Percentiles rank a stretch among this genome's conserved stretches.
These are phyloP conservation scores for Euproctis similis DNA, from an alignment of 2,888 invertebrate genomes.

Conservation along the genomic window DNA sequence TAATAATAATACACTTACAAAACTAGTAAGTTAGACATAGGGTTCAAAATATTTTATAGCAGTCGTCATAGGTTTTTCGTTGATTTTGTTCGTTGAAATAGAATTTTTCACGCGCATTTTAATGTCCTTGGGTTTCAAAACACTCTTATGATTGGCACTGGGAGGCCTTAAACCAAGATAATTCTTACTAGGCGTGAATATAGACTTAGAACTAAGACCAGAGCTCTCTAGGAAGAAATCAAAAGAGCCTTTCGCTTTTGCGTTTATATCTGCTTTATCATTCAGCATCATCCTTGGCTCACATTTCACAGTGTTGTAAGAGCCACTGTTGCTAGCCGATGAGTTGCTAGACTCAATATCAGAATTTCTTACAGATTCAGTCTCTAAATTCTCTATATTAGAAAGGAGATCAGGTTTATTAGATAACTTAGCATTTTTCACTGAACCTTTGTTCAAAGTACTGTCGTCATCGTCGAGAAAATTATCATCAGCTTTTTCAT, in stretches of 20 bases:
- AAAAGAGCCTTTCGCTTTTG: conserved; percentile 73
- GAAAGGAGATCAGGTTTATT: conserved; percentile 73
- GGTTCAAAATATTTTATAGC: conserved; percentile 75
- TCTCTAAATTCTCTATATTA: conserved; percentile 74
- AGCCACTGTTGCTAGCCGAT: conserved; percentile 70
- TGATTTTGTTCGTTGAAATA: conserved; percentile 75
- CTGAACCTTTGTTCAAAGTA: conserved; percentile 35
- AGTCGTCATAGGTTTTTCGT: conserved; percentile 73
- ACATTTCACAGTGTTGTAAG: conserved; percentile 65
- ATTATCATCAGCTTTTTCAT: conserved; percentile 40
- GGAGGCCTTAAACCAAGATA: conserved; percentile 72
- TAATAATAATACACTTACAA: conserved; percentile 28
- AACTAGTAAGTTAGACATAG: conserved; percentile 51
- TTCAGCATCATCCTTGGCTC: conserved; percentile 58
- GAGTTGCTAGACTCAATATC: conserved; percentile 80
- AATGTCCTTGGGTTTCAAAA: conserved; percentile 85
- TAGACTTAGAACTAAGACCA: conserved; percentile 86
- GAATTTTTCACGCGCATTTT: conserved; percentile 83
- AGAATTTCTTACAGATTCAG: conserved; percentile 79
- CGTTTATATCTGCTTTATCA: conserved; percentile 39
- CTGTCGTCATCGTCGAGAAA: conserved; percentile 50
- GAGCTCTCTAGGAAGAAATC: conserved; percentile 87
- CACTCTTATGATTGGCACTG: conserved; percentile 83
- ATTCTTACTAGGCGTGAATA: conserved; percentile 73
- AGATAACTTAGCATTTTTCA: conserved; percentile 66